These are phyloP conservation scores for Tetramorium parvispinum DNA, from an alignment of 1,140 invertebrate species.

Conservation along the genomic window DNA sequence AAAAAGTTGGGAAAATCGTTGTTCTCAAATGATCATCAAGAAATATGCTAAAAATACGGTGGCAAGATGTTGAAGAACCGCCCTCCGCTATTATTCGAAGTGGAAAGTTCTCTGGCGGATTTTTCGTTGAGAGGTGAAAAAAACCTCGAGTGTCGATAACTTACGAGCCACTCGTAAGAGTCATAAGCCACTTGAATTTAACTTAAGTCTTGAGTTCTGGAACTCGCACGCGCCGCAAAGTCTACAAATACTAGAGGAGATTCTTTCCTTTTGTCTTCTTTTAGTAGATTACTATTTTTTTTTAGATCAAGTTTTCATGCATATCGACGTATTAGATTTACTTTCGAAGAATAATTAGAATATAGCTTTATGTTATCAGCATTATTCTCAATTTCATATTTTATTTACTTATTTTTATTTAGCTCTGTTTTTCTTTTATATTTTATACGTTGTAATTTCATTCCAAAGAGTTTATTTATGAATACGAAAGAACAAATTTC, in stretches of 20 bases:
- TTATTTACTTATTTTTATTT: constrained; percentile 19
- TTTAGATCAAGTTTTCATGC: background rate
- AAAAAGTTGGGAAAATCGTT: background rate
- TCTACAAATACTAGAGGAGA: background rate
- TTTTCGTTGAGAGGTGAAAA: background rate
- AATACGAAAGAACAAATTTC: background rate
- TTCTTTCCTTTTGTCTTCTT: background rate
- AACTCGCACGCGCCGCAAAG: constrained; percentile 25
- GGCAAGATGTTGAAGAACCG: constrained; percentile 8
- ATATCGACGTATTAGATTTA: background rate
- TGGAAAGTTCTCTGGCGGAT: background rate
- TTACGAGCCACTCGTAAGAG: constrained; percentile 6
- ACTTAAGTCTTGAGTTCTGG: constrained; percentile 16
- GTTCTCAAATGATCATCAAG: background rate
- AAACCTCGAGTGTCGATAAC: constrained; percentile 26
- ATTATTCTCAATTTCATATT: background rate
- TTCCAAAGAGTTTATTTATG: background rate
- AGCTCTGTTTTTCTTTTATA: background rate
- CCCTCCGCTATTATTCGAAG: background rate
- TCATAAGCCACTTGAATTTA: constrained; percentile 45
- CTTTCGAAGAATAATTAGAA: background rate
- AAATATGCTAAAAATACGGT: background rate
- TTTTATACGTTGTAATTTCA: background rate
- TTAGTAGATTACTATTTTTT: background rate
- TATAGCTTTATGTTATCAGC: background rate